Evolutionary conservation across 2,888 invertebrate genomes (phyloP).

Genomic region (Mimumesa dahlbomi): DNA sequence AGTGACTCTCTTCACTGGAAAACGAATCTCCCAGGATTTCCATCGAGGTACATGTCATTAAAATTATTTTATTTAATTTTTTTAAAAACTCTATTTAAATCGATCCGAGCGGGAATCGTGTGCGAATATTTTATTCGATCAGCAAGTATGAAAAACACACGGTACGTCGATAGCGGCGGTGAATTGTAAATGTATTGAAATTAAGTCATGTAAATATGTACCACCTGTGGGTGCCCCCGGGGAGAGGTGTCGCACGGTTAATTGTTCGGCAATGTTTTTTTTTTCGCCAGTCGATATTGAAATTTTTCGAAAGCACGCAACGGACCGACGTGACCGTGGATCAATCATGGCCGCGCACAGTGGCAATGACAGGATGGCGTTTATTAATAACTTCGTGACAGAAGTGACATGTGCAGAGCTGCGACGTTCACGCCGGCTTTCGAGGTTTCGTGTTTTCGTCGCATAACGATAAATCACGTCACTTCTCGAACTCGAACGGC

Average conservation of each 20-base stretch:
- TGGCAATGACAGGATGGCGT: conserved; percentile 54
- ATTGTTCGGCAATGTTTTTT: not conserved
- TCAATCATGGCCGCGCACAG: conserved; percentile 45
- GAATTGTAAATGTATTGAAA: too few species aligned
- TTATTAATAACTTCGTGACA: conserved; percentile 68
- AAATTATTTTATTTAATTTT: too few species aligned
- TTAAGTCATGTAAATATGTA: too few species aligned
- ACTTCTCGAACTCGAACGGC: not conserved
- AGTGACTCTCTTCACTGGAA: too few species aligned
- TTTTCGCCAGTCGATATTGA: not conserved
- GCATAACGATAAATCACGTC: conserved; percentile 56
- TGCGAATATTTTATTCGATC: too few species aligned
- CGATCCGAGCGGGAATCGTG: too few species aligned
- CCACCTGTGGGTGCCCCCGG: too few species aligned
- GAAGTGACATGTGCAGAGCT: conserved; percentile 52
- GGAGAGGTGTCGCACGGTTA: not conserved
- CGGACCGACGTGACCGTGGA: conserved; percentile 39
- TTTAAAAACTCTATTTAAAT: too few species aligned
- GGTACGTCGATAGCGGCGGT: too few species aligned
- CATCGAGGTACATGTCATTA: too few species aligned
- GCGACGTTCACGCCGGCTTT: conserved; percentile 7
- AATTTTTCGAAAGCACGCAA: conserved; percentile 12
- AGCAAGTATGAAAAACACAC: too few species aligned
- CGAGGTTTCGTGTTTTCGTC: conserved; percentile 32
- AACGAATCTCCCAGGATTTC: too few species aligned